These are phyloP conservation scores for Tetranychus piercei DNA, from an alignment of 2,888 invertebrate species.

Conservation along the genomic window DNA sequence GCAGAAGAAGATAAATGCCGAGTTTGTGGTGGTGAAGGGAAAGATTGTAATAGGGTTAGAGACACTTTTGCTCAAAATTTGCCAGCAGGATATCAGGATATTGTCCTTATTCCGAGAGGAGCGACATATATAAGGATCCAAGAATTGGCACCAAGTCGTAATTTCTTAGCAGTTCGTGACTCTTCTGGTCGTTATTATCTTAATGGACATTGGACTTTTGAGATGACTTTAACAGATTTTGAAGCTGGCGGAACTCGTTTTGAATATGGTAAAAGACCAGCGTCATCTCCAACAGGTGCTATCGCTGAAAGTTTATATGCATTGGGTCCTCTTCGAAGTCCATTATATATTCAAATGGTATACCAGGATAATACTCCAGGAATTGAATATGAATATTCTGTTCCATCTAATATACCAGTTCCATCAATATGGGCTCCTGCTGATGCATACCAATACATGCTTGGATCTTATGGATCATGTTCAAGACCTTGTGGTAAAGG, in stretches of 20 bases:
- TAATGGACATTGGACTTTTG: conserved; percentile 85
- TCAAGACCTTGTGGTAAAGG: conserved; percentile 78
- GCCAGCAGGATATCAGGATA: conserved; percentile 70
- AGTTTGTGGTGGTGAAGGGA: conserved; percentile 72
- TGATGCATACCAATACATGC: conserved; percentile 64
- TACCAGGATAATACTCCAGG: conserved; percentile 67
- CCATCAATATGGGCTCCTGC: conserved; percentile 37
- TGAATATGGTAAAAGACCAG: conserved; percentile 55
- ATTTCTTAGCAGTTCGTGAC: conserved; percentile 75
- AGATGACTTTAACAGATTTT: conserved; percentile 44
- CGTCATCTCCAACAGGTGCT: conserved; percentile 46
- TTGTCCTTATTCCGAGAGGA: conserved; percentile 70
- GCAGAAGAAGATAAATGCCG: conserved; percentile 74
- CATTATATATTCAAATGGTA: conserved; percentile 60
- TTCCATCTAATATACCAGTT: conserved; percentile 49
- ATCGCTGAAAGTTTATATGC: conserved; percentile 67
- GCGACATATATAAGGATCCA: conserved; percentile 70
- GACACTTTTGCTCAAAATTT: conserved; percentile 53
- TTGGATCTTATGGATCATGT: conserved; percentile 57
- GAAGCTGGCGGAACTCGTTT: conserved; percentile 62
- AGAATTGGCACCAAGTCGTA: conserved; percentile 62
- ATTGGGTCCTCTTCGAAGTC: conserved; percentile 73
- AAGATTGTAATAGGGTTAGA: conserved; percentile 54
- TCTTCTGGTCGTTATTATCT: conserved; percentile 63
- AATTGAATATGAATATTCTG: conserved; percentile 70